These are phyloP conservation scores for Schrankia costaestrigalis DNA, from an alignment of 2,888 invertebrate species.

Conservation along the genomic window DNA sequence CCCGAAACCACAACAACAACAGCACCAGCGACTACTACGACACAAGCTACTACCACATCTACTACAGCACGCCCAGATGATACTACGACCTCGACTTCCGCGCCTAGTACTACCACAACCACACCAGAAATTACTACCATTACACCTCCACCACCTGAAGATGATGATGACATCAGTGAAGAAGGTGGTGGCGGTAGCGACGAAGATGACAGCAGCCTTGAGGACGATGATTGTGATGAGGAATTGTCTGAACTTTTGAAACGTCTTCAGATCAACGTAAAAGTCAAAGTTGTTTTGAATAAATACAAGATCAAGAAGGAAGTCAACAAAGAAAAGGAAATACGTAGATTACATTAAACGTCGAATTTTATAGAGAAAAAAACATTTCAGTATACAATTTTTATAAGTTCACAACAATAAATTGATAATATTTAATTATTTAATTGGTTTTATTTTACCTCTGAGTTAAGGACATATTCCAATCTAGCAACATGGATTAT, in stretches of 20 bases:
- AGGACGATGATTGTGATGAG: conserved; percentile 38
- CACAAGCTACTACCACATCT: too few relatives aligned
- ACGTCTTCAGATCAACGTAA: conserved; percentile 61
- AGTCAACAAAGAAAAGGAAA: conserved; percentile 17
- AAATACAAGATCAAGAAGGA: conserved; percentile 48
- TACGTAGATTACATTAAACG: too few relatives aligned
- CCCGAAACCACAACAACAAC: conserved; percentile 15
- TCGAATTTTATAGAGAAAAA: too few relatives aligned
- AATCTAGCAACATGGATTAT: too few relatives aligned
- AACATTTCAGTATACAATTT: too few relatives aligned
- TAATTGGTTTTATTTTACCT: too few relatives aligned
- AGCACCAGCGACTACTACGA: background rate
- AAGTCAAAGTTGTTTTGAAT: conserved; percentile 61
- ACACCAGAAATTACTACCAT: background rate
- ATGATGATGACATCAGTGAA: conserved; percentile 1
- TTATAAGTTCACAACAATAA: too few relatives aligned
- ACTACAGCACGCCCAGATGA: too few relatives aligned
- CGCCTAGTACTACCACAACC: background rate
- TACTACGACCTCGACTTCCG: too few relatives aligned
- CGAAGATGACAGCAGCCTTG: conserved; percentile 13
- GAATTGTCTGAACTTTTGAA: conserved; percentile 55
- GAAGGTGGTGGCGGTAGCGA: conserved; percentile 2
- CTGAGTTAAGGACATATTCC: too few relatives aligned
- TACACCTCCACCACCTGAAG: conserved; percentile 7
- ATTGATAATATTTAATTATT: too few relatives aligned